phyloP scores from a whole-genome alignment of 2,888 invertebrate species.

The Perithous albicinctus region DNA sequence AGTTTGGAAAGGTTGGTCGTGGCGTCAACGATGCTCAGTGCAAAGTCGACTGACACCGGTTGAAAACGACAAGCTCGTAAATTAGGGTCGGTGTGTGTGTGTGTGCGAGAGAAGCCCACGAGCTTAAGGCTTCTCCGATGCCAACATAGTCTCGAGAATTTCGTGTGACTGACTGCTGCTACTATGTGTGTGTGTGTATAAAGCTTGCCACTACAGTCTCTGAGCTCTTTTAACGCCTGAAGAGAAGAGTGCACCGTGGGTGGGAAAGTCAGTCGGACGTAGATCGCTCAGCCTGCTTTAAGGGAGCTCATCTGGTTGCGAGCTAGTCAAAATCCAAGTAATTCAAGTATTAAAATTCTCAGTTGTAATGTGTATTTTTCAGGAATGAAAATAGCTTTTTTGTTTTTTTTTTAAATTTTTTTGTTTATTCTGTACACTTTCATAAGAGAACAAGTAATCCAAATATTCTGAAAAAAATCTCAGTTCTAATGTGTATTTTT shows the following conservation, averaged over 20 bases:
- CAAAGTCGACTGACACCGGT: slow-evolving; percentile 34
- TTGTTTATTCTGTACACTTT: too few relatives aligned
- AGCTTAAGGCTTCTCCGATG: too few relatives aligned
- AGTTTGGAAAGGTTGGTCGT: slow-evolving; percentile 36
- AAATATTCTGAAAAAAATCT: too few relatives aligned
- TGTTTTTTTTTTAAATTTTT: slow-evolving; percentile 32
- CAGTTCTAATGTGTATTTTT: too few relatives aligned
- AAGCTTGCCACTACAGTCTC: background rate
- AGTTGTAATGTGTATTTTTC: too few relatives aligned
- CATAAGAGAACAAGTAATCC: too few relatives aligned
- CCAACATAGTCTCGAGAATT: too few relatives aligned
- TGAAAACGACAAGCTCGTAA: slow-evolving; percentile 45
- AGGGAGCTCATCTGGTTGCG: too few relatives aligned
- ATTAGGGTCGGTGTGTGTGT: slow-evolving; percentile 43
- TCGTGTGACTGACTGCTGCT: background rate
- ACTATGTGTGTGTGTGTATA: too few relatives aligned
- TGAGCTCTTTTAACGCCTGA: slow-evolving; percentile 47
- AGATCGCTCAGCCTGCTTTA: background rate
- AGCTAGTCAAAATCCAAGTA: too few relatives aligned
- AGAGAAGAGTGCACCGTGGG: slow-evolving; percentile 40
- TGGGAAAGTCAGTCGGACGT: slow-evolving; percentile 21
- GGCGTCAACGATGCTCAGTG: background rate
- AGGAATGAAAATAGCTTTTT: background rate
- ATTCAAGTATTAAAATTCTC: too few relatives aligned
- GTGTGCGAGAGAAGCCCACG: background rate